Base-by-base conservation (phyloP, 2,113 vertebrate genomes). In the Rattus rattus region DNA sequence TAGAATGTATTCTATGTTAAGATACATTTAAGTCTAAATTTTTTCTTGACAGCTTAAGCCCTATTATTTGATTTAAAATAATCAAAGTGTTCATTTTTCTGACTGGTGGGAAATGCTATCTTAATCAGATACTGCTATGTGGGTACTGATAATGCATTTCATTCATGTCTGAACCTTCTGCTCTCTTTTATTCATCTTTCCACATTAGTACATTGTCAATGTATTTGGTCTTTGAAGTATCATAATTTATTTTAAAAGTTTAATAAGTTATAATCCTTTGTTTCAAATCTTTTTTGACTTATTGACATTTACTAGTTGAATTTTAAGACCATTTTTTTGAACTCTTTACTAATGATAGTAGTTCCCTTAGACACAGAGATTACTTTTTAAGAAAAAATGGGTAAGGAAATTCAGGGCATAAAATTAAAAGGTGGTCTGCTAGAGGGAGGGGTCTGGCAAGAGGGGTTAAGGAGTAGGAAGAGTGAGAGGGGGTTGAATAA, bases 1-100 rank as follows among this genome's bases (percentile, higher is more conserved):
- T 49, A 88, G 6, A 96, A 92, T 61, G 91, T 63, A 76, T 54
- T 96, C 77, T 84, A 81, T 90, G 79, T 96, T 84, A 56, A 83
- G 6, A 10, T 73, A 5, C 4, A 47, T 89, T 88, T 92, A 0
- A 7, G 11, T 95, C 22, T 83, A 90, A 67, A 83, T 87, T 90
- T 92, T 36, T 95, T 77, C 24, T 93, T 86, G 6, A 19, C 33
- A 24, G 52, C 8, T 36, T 85, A 91, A 91, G 20, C 10, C 19
- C 30, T 2, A 67, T 93, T 4, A 80, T 72, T 90, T 77, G 49
- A 54, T n/a, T 91, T 8, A 8, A 70, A 79, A 79, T 9, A 84
- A 77, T 49, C 88, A 84, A 73, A 54, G 1, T 67, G 39, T 76
- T 67, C 3, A 56, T 90, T 24, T 14, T 7, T 83, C 33, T 36